Percentiles rank a stretch among this genome's conserved stretches.
These are phyloP conservation scores for Cygnus atratus DNA, from an alignment of 2,113 vertebrate genomes.

Conservation along the genomic window DNA sequence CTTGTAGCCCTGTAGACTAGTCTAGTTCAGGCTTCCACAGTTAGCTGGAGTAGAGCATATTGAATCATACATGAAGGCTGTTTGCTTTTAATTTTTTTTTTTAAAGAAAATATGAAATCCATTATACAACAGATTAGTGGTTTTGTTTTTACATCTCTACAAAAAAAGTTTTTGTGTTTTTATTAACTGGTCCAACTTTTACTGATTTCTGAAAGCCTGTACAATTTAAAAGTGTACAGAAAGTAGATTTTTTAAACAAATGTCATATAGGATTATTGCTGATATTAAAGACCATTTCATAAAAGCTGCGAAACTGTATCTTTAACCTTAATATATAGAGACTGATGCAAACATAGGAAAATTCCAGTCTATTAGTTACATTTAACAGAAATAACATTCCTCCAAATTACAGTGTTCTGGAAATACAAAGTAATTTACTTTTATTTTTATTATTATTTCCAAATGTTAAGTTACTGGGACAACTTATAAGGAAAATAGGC, in stretches of 20 bases:
- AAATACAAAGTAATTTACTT: constrained; percentile 75
- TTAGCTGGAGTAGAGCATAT: constrained; percentile 63
- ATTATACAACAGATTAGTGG: constrained; percentile 75
- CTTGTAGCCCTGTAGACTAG: constrained; percentile 51
- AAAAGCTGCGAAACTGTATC: constrained; percentile 74
- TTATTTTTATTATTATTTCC: constrained; percentile 66
- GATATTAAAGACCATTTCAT: constrained; percentile 76
- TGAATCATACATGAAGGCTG: constrained; percentile 65
- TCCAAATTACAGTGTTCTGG: constrained; percentile 82
- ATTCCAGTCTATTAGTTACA: constrained; percentile 74
- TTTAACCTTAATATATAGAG: constrained; percentile 71
- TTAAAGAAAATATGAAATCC: constrained; percentile 75
- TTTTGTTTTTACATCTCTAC: constrained; percentile 77
- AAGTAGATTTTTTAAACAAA: constrained; percentile 68
- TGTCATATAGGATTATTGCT: constrained; percentile 74
- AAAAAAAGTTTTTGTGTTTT: constrained; percentile 74
- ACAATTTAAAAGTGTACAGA: constrained; percentile 69
- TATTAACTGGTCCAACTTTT: constrained; percentile 69
- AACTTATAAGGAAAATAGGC: constrained; percentile 70
- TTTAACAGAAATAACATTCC: constrained; percentile 76
- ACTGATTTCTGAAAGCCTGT: constrained; percentile 73
- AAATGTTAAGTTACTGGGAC: constrained; percentile 76
- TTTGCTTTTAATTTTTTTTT: constrained; percentile 46
- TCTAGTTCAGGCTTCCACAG: constrained; percentile 61
- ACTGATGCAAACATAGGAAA: constrained; percentile 70